These are phyloP conservation scores for Platanista minor DNA, from an alignment of 2,113 vertebrate species.

Conservation along the genomic window DNA sequence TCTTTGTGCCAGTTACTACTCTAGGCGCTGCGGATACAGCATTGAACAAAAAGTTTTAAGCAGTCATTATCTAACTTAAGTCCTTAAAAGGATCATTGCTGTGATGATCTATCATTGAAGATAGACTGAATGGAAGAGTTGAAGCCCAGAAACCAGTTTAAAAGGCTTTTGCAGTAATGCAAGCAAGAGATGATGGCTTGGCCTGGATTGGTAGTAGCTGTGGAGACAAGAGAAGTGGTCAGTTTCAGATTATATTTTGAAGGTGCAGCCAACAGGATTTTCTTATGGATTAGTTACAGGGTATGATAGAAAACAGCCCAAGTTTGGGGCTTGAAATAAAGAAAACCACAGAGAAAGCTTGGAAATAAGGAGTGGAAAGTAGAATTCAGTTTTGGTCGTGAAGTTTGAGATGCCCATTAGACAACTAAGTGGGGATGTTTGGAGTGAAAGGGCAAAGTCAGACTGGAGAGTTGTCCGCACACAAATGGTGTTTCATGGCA, in stretches of 20 bases:
- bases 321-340: background rate
- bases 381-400: background rate
- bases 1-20: background rate
- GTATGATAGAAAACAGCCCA: background rate
- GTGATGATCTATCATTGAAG: background rate
- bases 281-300: background rate
- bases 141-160: background rate
- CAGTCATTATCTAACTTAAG: background rate
- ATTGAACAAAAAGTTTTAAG: conserved; percentile 6
- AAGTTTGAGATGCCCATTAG: background rate
- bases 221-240: background rate
- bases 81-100: background rate
- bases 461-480: background rate
- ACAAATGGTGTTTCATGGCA: background rate
- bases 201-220: background rate
- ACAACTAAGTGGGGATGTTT: background rate
- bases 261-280: background rate
- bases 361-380: background rate
- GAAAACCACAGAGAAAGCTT: background rate
- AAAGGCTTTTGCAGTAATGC: background rate
- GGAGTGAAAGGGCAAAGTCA: background rate
- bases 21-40: background rate
- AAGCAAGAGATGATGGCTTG: background rate
- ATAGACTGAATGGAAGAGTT: background rate
- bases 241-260: background rate